These are phyloP conservation scores for Andricus grossulariae DNA, from an alignment of 1,140 invertebrate species.

Conservation along the genomic window DNA sequence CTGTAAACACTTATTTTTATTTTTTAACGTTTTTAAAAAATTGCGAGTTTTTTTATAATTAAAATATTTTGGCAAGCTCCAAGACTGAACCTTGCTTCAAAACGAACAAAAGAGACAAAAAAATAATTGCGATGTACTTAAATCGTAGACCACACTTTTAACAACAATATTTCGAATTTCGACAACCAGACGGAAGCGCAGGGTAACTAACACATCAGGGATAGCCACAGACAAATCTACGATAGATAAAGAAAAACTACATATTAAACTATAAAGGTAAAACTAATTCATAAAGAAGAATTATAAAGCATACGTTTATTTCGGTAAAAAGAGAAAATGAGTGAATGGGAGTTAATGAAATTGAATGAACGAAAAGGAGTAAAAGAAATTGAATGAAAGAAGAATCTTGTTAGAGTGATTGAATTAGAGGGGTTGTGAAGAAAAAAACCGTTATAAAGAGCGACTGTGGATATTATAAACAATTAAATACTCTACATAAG, in stretches of 20 bases:
- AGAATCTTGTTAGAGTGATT: constrained; percentile 43
- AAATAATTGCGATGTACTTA: constrained; percentile 50
- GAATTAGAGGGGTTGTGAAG: constrained; percentile 33
- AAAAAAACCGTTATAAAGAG: constrained; percentile 57
- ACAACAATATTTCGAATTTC: constrained; percentile 76
- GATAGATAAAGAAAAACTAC: constrained; percentile 73
- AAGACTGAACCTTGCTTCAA: constrained; percentile 45
- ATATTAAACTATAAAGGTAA: constrained; percentile 74
- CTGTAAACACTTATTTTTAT: too few relatives aligned
- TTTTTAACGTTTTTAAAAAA: too few relatives aligned
- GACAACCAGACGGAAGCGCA: constrained; percentile 77
- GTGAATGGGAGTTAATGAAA: constrained; percentile 44
- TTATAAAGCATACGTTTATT: constrained; percentile 71
- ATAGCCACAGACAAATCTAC: constrained; percentile 77
- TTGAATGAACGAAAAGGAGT: constrained; percentile 31
- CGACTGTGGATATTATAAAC: constrained; percentile 60
- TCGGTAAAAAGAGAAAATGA: constrained; percentile 63
- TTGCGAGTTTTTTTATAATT: constrained; percentile 23
- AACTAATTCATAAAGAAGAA: constrained; percentile 62
- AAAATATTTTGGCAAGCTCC: constrained; percentile 43
- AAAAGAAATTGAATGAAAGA: constrained; percentile 37
- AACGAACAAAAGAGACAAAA: constrained; percentile 36
- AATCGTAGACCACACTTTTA: constrained; percentile 70
- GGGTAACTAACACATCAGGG: constrained; percentile 77
- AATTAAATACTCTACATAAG: constrained; percentile 58